Evolutionary conservation across 2,888 invertebrate species (phyloP).

Genomic region (Lottia gigantea): DNA sequence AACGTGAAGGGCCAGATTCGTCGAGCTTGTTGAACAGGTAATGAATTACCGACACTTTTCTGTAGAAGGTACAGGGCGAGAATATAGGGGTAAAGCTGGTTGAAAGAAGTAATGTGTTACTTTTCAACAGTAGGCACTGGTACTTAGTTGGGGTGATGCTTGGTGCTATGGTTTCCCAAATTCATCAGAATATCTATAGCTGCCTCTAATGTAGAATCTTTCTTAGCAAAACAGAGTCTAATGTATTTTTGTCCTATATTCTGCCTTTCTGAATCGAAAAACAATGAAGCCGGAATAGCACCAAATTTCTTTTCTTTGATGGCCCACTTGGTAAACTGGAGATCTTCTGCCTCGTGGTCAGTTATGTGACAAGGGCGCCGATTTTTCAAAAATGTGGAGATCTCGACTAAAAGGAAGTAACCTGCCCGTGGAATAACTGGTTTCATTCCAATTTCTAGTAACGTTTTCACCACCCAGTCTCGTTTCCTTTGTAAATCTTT

Average conservation of each 20-base stretch:
- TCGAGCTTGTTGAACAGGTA: no score
- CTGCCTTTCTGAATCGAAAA: constrained; percentile 85
- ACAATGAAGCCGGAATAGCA: constrained; percentile 92
- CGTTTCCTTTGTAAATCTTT: constrained; percentile 75
- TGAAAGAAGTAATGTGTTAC: no score
- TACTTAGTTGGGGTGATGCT: no score
- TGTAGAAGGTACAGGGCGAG: no score
- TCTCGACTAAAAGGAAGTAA: constrained; percentile 95
- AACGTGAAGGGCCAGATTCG: no score
- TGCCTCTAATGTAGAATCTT: constrained; percentile 64
- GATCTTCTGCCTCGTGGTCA: constrained; percentile 74
- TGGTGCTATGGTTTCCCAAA: no score
- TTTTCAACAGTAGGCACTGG: no score
- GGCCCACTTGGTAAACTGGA: constrained; percentile 94
- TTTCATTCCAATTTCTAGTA: constrained; percentile 82
- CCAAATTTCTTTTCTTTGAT: constrained; percentile 90
- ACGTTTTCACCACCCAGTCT: constrained; percentile 43
- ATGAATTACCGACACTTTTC: no score
- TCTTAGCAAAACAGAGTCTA: constrained; percentile 92
- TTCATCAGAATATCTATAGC: constrained; percentile 60
- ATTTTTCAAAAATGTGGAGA: constrained; percentile 71
- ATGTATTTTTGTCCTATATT: constrained; percentile 84
- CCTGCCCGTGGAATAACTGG: constrained; percentile 95
- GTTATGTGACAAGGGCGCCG: constrained; percentile 70
- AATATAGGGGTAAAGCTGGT: no score